Evolutionary conservation across 2,888 invertebrate species (phyloP), one percentile per base, ranked within the genome.

Genomic region (Aricia artaxerxes): DNA sequence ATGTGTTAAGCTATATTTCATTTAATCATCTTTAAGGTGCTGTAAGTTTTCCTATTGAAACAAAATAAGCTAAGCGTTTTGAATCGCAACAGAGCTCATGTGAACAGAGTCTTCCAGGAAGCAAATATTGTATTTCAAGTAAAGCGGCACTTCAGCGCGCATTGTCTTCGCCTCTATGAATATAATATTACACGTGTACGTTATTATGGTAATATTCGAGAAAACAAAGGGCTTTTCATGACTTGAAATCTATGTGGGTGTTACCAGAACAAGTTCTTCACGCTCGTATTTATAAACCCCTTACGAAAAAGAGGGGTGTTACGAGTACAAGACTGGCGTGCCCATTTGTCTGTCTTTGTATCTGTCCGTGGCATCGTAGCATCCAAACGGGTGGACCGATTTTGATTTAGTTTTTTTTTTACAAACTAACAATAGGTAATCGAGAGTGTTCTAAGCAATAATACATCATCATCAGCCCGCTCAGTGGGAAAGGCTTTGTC

Each of bases 41-140:
- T 9, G 7, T 5, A 44, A 9, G 9, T 44, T 44, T 7, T 9
- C 7, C 9, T 2, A 44, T 2, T 7, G 2, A 53, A 53, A 53
- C 2, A 53, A 53, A 53, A 13, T 13, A 53, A 13, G 13, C 13
- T 11, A 35, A 64, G 31, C 61, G 2, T 6, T 64, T 64, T 64
- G 9, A 64, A 69, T 69, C 69, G 35, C 35, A 35, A 64, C 31
- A 64, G 31, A 31, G 64, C 16, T 69, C 35, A 13, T 69, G 35
- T 69, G 35, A 38, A 35, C 35, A 24, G 1, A 69, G 35, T 35
- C 69, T 69, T 69, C 31, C 57, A 76, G 76, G 76, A 76, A 76
- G 76, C 7, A 31, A 31, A 53, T 76, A 76, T 76, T 49, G 76
- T 57, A 57, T 76, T 76, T 76, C 76, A 76, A 76, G 76, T 76